phyloP scores from a whole-genome alignment of 2,113 vertebrate genomes.

The Catharus bicknelli region DNA sequence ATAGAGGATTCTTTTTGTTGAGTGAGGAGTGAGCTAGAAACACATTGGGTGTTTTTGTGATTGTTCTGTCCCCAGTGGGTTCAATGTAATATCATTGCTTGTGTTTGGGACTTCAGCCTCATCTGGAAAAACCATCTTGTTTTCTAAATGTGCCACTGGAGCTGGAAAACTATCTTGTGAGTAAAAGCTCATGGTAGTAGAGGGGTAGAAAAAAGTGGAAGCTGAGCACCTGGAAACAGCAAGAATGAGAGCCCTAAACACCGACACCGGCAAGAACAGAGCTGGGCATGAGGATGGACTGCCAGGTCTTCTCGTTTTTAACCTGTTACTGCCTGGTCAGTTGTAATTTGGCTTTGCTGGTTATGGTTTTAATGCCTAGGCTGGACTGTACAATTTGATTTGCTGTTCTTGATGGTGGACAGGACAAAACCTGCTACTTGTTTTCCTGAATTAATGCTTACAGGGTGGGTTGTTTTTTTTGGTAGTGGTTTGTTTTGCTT shows the following conservation, averaged over 20 bases:
- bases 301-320: not conserved
- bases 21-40: not conserved
- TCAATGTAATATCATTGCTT: not conserved
- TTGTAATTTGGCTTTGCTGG: not conserved
- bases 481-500: not conserved
- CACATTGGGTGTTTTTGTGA: fast-evolving
- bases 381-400: not conserved
- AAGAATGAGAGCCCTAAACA: not conserved
- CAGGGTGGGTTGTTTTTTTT: not conserved
- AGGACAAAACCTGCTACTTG: not conserved
- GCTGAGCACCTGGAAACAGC: not conserved
- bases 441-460: not conserved
- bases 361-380: not conserved
- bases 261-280: not conserved
- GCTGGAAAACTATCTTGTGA: not conserved
- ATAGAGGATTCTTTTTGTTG: not conserved
- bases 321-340: not conserved
- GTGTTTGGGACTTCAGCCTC: not conserved
- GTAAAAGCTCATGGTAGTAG: not conserved
- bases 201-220: not conserved
- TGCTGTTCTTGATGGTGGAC: not conserved
- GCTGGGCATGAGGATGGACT: not conserved
- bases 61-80: not conserved
- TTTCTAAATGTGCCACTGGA: not conserved
- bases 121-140: not conserved